phyloP scores from a whole-genome alignment of 30 jellyfish, hydroid and myxozoan species.

The Aurelia sp. region DNA sequence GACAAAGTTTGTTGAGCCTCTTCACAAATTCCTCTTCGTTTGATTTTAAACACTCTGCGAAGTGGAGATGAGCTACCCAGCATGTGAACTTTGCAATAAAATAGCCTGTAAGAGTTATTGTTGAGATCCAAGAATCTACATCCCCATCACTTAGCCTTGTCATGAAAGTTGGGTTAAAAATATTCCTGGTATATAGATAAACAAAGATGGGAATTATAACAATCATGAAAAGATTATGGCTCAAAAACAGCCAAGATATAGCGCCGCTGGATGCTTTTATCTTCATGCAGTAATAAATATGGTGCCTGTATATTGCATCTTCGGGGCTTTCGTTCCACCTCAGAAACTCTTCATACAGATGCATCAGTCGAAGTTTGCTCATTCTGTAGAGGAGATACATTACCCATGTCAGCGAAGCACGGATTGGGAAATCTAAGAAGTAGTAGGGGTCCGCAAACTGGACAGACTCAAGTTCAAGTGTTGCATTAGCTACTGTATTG shows the following conservation, averaged over 20 bases:
- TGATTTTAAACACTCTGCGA: conserved; percentile 22
- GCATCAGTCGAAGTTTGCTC: conserved; percentile 12
- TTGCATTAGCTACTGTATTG: neutral
- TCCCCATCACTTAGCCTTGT: neutral
- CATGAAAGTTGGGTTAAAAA: neutral
- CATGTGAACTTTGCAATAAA: conserved; percentile 2
- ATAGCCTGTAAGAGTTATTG: neutral
- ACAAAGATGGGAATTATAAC: conserved; percentile 6
- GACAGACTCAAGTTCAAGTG: neutral
- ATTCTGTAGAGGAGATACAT: conserved; percentile 5
- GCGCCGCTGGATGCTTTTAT: neutral
- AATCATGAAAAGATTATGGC: conserved; percentile 19
- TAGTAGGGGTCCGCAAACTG: no score
- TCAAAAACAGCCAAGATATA: neutral
- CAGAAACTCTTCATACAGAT: neutral
- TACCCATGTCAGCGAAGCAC: conserved; percentile 15
- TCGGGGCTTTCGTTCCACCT: conserved; percentile 11
- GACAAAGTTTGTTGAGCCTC: conserved; percentile 10
- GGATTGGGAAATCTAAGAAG: no score
- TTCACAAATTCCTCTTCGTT: neutral
- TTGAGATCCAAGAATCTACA: neutral
- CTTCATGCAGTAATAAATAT: neutral
- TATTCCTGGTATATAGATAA: neutral
- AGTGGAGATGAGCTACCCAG: conserved; percentile 5
- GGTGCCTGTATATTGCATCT: conserved; percentile 22